Evolutionary conservation across 2,888 invertebrate species (phyloP).

Genomic region (Holacanthella duospinosa): DNA sequence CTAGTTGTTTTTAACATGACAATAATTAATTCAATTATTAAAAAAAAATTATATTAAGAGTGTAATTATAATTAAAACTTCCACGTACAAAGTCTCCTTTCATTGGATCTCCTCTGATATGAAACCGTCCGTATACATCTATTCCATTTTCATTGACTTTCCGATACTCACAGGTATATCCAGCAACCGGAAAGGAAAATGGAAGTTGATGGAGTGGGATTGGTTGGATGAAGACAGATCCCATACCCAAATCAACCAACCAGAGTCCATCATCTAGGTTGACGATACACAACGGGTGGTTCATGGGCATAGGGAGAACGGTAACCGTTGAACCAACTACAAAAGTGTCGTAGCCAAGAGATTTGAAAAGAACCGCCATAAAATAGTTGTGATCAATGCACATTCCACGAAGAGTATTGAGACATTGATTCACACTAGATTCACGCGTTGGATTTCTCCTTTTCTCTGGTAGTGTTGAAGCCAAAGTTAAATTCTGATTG

Average conservation of each 20-base stretch:
- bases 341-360: slow-evolving; percentile 1
- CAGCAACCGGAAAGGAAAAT: neutral
- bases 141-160: neutral
- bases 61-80: too few relatives aligned
- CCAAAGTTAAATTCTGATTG: neutral
- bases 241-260: slow-evolving; percentile 6
- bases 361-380: neutral
- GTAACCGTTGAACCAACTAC: neutral
- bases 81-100: neutral
- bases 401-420: neutral
- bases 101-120: slow-evolving; percentile 3
- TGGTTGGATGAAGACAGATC: neutral
- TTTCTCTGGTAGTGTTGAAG: neutral
- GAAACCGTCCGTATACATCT: neutral
- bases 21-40: too few relatives aligned
- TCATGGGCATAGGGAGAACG: neutral
- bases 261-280: neutral
- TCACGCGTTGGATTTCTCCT: neutral
- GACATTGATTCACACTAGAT: neutral
- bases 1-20: too few relatives aligned
- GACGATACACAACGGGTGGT: slow-evolving; percentile 4
- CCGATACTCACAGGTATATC: neutral
- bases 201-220: neutral
- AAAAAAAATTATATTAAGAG: too few relatives aligned
- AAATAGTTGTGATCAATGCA: slow-evolving; percentile 9